These are phyloP conservation scores for Zonitis immaculata DNA, from an alignment of 2,888 invertebrate species.

Conservation along the genomic window DNA sequence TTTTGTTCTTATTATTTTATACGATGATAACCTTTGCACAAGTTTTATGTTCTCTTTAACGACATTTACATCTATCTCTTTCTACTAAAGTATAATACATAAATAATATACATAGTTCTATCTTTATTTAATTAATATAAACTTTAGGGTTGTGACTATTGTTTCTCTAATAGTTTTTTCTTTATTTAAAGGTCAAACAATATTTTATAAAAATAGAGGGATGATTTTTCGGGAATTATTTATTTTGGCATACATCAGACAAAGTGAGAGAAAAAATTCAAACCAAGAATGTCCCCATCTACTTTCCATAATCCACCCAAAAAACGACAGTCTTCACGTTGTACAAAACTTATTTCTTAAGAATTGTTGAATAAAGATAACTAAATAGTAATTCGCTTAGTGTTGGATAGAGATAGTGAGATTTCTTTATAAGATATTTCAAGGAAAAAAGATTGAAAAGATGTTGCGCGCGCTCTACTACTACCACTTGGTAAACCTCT, in stretches of 20 bases:
- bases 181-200: conserved; percentile 15
- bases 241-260: neutral
- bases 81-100: too few relatives aligned
- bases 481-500: conserved; percentile 50
- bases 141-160: too few relatives aligned
- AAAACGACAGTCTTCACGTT: conserved; percentile 11
- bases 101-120: too few relatives aligned
- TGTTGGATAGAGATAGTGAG: conserved; percentile 26
- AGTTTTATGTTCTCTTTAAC: neutral
- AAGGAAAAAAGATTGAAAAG: conserved; percentile 42
- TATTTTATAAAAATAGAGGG: conserved; percentile 4
- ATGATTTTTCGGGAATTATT: too few relatives aligned
- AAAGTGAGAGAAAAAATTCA: neutral
- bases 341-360: conserved; percentile 30
- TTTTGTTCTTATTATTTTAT: too few relatives aligned
- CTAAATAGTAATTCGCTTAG: conserved; percentile 3
- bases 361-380: conserved; percentile 24
- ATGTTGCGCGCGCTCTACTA: conserved; percentile 43
- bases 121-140: too few relatives aligned
- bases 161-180: too few relatives aligned
- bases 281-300: neutral
- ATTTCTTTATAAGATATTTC: too few relatives aligned
- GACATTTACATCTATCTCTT: neutral
- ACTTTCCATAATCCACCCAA: neutral
- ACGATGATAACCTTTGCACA: conserved; percentile 39